Conservation (phyloP, 2,888 invertebrate species). For the Chrysolina haemoptera region DNA sequence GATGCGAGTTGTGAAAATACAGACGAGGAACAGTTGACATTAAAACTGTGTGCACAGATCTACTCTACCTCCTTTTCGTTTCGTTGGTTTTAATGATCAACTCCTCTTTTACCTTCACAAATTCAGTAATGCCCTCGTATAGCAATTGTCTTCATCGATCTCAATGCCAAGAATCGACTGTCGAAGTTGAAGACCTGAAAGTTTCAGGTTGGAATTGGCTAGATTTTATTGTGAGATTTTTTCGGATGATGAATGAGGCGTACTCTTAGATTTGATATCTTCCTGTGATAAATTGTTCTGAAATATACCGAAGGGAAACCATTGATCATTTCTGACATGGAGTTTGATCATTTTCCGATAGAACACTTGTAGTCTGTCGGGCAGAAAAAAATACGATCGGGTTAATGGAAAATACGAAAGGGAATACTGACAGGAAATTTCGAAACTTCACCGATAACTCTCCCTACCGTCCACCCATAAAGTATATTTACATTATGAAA, state of each 20-base stretch:
- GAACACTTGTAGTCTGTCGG: constrained; percentile 19
- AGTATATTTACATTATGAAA: no score
- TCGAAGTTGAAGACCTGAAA: constrained; percentile 14
- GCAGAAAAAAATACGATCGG: background rate
- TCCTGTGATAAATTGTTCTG: constrained; percentile 21
- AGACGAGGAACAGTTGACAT: no score
- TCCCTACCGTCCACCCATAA: background rate
- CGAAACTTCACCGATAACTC: background rate
- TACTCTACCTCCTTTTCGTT: no score
- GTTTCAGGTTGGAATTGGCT: constrained; percentile 18
- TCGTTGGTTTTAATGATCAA: no score
- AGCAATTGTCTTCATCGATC: constrained; percentile 3
- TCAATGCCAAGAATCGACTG: constrained; percentile 8
- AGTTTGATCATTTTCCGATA: constrained; percentile 16
- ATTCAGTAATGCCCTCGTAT: background rate
- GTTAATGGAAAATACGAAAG: background rate
- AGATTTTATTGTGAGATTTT: constrained; percentile 24
- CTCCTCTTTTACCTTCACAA: no score
- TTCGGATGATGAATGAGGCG: constrained; percentile 25
- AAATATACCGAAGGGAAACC: constrained; percentile 24
- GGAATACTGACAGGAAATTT: background rate
- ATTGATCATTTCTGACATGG: constrained; percentile 26
- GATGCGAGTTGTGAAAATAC: no score
- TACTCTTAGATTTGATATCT: constrained; percentile 21
- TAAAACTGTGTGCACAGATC: no score